These are phyloP conservation scores for Sylvietta virens DNA, from an alignment of 2,113 vertebrate species.

Conservation along the genomic window DNA sequence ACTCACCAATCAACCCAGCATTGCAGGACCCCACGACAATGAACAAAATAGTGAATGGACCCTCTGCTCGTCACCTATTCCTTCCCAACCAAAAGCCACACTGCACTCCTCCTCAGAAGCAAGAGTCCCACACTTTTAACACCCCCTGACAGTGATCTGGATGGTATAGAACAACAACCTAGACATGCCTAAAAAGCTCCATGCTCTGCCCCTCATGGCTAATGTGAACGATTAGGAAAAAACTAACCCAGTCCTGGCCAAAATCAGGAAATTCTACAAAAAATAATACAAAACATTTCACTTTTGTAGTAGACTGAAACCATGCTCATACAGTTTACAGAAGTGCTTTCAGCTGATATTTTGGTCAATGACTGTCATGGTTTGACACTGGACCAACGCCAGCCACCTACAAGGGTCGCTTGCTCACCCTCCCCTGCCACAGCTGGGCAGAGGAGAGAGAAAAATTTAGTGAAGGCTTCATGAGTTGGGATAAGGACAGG, in stretches of 20 bases:
- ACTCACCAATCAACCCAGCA: not conserved
- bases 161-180: not conserved
- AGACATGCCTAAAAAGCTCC: no score
- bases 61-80: not conserved
- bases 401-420: not conserved
- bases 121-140: no score
- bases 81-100: not conserved
- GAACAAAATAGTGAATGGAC: not conserved
- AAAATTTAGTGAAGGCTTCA: not conserved
- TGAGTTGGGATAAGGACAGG: no score
- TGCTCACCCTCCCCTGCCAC: not conserved
- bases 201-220: not conserved
- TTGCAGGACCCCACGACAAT: not conserved
- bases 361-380: not conserved
- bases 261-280: not conserved
- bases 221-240: not conserved
- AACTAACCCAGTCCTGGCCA: rapidly evolving
- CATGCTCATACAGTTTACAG: rapidly evolving
- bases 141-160: not conserved
- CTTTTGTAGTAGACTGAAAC: not conserved
- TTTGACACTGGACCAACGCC: not conserved
- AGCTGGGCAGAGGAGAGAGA: not conserved
- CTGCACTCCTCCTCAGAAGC: rapidly evolving
- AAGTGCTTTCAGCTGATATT: not conserved
- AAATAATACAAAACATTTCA: not conserved